A percentile compares a stretch with the other conserved stretches of the same genome.
Conservation (phyloP, 2,797 vertebrate genomes). For the Sebastes elongatus region DNA sequence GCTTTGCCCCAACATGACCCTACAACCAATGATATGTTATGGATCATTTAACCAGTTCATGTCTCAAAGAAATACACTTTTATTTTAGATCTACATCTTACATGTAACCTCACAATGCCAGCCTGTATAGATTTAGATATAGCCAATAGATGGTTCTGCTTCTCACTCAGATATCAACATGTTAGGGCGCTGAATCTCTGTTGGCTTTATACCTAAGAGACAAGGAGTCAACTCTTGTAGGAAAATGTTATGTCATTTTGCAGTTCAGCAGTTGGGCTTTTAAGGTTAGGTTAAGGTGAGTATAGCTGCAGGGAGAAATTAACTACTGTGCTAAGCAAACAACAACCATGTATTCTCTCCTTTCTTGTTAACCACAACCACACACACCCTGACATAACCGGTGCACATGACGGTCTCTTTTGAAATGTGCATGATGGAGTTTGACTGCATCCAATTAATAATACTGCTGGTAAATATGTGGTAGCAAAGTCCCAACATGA, state of each 20-base stretch:
- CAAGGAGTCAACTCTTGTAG: neutral
- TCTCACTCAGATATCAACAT: neutral
- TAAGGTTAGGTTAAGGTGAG: neutral
- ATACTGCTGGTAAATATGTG: neutral
- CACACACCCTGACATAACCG: neutral
- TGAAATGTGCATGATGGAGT: neutral
- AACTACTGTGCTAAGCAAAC: neutral
- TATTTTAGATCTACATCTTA: neutral
- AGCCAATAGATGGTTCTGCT: neutral
- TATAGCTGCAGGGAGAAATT: neutral
- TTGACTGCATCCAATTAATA: neutral
- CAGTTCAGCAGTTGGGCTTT: neutral
- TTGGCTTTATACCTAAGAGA: neutral
- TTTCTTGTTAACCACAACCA: neutral
- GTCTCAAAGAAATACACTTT: neutral
- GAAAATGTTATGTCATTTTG: neutral
- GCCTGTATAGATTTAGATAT: neutral
- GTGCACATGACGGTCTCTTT: neutral
- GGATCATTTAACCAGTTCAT: neutral
- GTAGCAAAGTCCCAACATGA: neutral
- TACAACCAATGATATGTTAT: neutral
- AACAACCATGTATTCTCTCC: neutral
- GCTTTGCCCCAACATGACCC: neutral
- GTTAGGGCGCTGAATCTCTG: neutral
- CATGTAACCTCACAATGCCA: neutral